Base-by-base conservation (phyloP, 2,888 invertebrate species). In the Seira musarum region DNA sequence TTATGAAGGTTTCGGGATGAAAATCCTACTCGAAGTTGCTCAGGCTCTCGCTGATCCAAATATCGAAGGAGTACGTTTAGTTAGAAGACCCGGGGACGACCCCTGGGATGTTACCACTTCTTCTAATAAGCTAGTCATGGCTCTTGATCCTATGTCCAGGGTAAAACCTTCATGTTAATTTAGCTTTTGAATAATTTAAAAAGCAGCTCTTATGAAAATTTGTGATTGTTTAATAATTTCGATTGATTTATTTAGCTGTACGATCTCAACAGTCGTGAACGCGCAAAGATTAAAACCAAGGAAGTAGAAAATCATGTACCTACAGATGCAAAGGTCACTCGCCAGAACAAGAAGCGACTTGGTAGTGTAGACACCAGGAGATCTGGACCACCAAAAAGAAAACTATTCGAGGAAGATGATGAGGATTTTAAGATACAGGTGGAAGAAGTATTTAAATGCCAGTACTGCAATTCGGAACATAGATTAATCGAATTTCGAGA, bases 401-500 rank as follows among this genome's bases (percentile, higher is more conserved):
- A 60, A 19, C 35, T 70, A 13, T 30, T 61, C 61, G 35, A 15
- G 0, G 30, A 35, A 19, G 53, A 57, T 15, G 61, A 61, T 40
- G 40, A 40, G 40, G 40, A 40, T 13, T 40, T 13, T 40, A n/a
- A n/a, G n/a, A n/a, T n/a, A 24, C 6, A 5, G 46, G 17, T 21
- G 49, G 17, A n/a, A n/a, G n/a, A n/a, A 15, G 1, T 30, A 8
- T 8, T 2, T 49, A 6, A 21, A 0, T 66, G 73, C 17, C 5
- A 57, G 1, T 61, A 30, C 21, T 73, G 73, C 22, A 13, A 21
- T 3, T 25, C 8, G 19, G 19, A 2, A 0, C 65, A 65, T 61
- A 24, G 6, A 17, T 73, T 5, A 10, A 3, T 15, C 1, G 72
- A 72, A 24, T 64, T 72, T 64, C 64, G 72, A 13, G 24, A 46